These are phyloP conservation scores for Ceyx margarethae DNA, from an alignment of 2,113 vertebrate species.

Conservation along the genomic window DNA sequence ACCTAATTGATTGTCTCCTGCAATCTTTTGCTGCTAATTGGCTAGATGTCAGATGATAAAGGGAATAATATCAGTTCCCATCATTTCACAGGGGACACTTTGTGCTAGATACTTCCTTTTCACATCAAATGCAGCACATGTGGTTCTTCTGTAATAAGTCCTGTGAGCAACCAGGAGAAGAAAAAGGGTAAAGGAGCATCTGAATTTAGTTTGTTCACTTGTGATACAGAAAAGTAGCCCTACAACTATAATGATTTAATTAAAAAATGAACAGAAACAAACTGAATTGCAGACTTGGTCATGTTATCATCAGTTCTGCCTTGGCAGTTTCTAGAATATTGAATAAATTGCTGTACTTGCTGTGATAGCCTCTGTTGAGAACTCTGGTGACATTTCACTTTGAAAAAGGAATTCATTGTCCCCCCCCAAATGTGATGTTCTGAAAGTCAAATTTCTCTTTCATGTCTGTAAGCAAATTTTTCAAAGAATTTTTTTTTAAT, in stretches of 20 bases:
- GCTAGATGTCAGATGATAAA: neutral
- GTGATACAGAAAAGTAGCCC: neutral
- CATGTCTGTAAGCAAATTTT: constrained; percentile 28
- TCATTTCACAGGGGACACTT: neutral
- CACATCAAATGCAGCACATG: constrained; percentile 27
- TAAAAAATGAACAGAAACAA: neutral
- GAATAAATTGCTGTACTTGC: constrained; percentile 38
- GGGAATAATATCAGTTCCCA: neutral
- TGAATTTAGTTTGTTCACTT: neutral
- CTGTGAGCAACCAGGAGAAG: neutral
- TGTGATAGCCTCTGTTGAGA: constrained; percentile 18
- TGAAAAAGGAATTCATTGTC: constrained; percentile 34
- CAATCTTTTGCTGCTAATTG: constrained; percentile 53
- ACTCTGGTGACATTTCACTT: constrained; percentile 48
- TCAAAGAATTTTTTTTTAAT: neutral
- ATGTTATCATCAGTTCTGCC: neutral
- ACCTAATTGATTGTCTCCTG: constrained; percentile 22
- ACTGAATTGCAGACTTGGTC: neutral
- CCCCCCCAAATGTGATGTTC: neutral
- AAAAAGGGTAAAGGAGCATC: neutral
- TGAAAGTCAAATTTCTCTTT: constrained; percentile 37
- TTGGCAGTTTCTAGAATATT: neutral
- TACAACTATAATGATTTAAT: constrained; percentile 10
- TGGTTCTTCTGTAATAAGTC: neutral
- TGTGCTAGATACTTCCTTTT: neutral